These are phyloP conservation scores for Hypothenemus hampei DNA, from an alignment of 1,140 invertebrate species.

Conservation along the genomic window DNA sequence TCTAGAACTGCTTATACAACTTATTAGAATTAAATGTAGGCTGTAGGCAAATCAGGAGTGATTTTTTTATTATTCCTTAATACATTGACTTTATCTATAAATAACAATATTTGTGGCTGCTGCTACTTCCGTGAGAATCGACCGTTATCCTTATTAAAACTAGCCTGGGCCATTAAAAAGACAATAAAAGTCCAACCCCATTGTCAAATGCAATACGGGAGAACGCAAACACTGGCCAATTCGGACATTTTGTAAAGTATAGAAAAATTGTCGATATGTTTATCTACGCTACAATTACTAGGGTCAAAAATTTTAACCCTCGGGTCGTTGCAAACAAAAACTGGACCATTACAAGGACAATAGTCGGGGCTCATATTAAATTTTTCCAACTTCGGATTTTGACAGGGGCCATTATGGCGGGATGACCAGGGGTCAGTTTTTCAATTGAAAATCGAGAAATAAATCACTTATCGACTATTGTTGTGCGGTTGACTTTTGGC, in stretches of 20 bases:
- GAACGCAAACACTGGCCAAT: constrained; percentile 6
- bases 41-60: too few relatives aligned
- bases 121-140: constrained; percentile 17
- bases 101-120: too few relatives aligned
- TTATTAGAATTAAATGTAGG: too few relatives aligned
- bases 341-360: constrained; percentile 33
- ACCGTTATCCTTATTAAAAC: constrained; percentile 22
- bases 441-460: constrained; percentile 40
- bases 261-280: constrained; percentile 45
- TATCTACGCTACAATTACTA: constrained; percentile 43
- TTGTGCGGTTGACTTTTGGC: constrained; percentile 45
- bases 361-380: constrained; percentile 36
- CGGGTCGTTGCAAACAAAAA: constrained; percentile 36
- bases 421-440: constrained; percentile 44
- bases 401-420: too few relatives aligned
- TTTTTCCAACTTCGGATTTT: too few relatives aligned
- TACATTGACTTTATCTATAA: too few relatives aligned
- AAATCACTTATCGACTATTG: constrained; percentile 45
- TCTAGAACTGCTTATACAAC: too few relatives aligned
- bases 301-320: constrained; percentile 46
- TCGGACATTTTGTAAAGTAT: constrained; percentile 32
- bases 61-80: too few relatives aligned
- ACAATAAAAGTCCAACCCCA: constrained; percentile 26
- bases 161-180: constrained; percentile 15
- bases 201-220: constrained; percentile 12